Evolutionary conservation across 2,797 vertebrate species (phyloP), one percentile per base, ranked within the genome.

Genomic region (Arnoldichthys spilopterus): DNA sequence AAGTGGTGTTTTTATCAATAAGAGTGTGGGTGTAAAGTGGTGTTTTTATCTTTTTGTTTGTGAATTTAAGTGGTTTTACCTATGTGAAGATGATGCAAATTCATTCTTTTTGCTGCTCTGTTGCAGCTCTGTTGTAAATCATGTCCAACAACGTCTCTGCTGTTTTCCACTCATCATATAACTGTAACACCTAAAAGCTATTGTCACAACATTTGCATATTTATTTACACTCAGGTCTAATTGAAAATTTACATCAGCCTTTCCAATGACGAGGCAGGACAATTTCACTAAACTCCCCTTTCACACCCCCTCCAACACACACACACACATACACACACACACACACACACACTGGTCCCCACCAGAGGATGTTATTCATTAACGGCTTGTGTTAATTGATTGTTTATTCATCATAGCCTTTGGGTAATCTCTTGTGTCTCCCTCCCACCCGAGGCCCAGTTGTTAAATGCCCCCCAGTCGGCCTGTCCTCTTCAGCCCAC

Each of bases 311-410:
- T 4, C 51, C 4, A 28, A 32, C 74, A 30, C 74, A 58, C 34
- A 22, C 72, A 47, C 72, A 32, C 71, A 22, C 72, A 75, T 61
- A 64, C 74, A 64, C 74, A 66, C 74, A 66, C 32, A 67, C 49
- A 45, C 84, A 83, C 84, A 70, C 87, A 32, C 32, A n/a, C 45
- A 0, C 2, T 1, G 1, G 11, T 1, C 1, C 3, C 9, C 77
- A 63, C 74, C 30, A 53, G 77, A 86, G 87, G 74, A 87, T 86
- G 73, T 78, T 78, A 80, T 88, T 89, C 86, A 90, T 92, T 89
- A 90, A 86, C 84, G 68, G 40, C 20, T 72, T 85, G 74, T 74
- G 77, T 83, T 90, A 88, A 91, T 87, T 90, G 88, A 92, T 88
- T 90, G 84, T 85, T 87, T 88, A 85, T 83, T 82, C 86, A 90